A percentile compares a stretch with the other conserved stretches of the same genome.
Conservation (phyloP, 2,797 vertebrate genomes). For the Pipistrellus kuhlii region DNA sequence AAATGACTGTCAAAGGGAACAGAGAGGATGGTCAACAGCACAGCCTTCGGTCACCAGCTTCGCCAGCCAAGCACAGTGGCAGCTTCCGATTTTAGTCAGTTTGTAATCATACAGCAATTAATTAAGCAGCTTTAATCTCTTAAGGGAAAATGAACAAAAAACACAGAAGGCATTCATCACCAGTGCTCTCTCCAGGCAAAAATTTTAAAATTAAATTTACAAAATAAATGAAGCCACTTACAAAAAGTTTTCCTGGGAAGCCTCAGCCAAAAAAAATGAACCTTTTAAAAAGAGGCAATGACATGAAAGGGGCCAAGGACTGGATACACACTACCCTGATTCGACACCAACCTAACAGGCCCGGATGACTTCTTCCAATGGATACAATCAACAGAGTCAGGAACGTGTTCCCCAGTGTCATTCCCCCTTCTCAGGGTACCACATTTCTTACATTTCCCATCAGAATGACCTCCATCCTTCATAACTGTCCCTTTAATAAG, state of each 20-base stretch:
- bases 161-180: slow-evolving; percentile 39
- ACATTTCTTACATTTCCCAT: slow-evolving; percentile 37
- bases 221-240: slow-evolving; percentile 68
- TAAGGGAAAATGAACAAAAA: slow-evolving; percentile 49
- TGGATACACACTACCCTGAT: slow-evolving; percentile 30
- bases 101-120: slow-evolving; percentile 56
- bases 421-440: not conserved
- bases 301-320: not conserved
- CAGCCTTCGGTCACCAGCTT: not conserved
- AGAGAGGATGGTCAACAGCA: slow-evolving; percentile 1
- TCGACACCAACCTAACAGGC: not conserved
- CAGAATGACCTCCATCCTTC: slow-evolving; percentile 43
- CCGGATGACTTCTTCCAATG: slow-evolving; percentile 49
- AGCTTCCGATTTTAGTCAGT: slow-evolving; percentile 40
- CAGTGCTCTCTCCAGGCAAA: slow-evolving; percentile 52
- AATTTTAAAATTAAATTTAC: slow-evolving; percentile 17
- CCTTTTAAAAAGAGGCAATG: slow-evolving; percentile 21
- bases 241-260: slow-evolving; percentile 57
- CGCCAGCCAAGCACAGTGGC: not conserved
- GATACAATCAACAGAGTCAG: not conserved
- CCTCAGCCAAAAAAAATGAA: slow-evolving; percentile 39
- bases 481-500: slow-evolving; percentile 52
- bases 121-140: slow-evolving; percentile 71
- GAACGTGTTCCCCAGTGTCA: slow-evolving; percentile 10
- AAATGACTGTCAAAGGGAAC: not conserved